A percentile compares a stretch with the other conserved stretches of the same genome.
These are phyloP conservation scores for Agrochola lychnidis DNA, from an alignment of 2,888 invertebrate species.

Conservation along the genomic window DNA sequence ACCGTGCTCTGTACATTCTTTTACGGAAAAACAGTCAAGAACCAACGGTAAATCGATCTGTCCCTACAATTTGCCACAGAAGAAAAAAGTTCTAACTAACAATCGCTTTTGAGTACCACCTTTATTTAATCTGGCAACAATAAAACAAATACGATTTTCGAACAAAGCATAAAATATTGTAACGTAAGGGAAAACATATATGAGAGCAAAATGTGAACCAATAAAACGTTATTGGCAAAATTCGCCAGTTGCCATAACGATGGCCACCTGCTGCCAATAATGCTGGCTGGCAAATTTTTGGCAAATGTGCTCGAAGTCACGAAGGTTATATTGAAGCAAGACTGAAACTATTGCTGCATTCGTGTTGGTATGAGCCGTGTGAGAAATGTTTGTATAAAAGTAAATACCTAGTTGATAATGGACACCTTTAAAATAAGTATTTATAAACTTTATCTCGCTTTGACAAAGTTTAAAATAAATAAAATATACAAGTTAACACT, in stretches of 20 bases:
- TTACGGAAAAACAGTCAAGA: neutral
- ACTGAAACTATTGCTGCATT: neutral
- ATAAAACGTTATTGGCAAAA: slow-evolving; percentile 60
- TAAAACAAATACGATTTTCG: slow-evolving; percentile 41
- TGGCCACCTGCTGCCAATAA: slow-evolving; percentile 51
- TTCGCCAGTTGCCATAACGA: slow-evolving; percentile 46
- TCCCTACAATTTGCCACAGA: neutral
- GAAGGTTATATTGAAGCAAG: neutral
- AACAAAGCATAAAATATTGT: slow-evolving; percentile 28
- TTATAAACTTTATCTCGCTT: too few relatives aligned
- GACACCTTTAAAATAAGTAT: too few relatives aligned
- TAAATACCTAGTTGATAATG: too few relatives aligned
- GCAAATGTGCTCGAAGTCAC: slow-evolving; percentile 13
- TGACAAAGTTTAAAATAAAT: too few relatives aligned
- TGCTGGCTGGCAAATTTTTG: slow-evolving; percentile 36
- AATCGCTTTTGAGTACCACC: neutral
- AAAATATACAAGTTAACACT: too few relatives aligned
- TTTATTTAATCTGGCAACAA: slow-evolving; percentile 31
- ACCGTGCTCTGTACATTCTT: too few relatives aligned
- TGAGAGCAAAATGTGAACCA: slow-evolving; percentile 29
- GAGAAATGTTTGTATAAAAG: neutral
- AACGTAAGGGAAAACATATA: slow-evolving; percentile 38
- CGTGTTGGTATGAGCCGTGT: neutral
- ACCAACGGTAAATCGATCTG: neutral
- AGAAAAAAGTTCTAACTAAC: neutral